phyloP scores from a whole-genome alignment of 2,888 invertebrate genomes.

The Orthonychiurus folsomi region DNA sequence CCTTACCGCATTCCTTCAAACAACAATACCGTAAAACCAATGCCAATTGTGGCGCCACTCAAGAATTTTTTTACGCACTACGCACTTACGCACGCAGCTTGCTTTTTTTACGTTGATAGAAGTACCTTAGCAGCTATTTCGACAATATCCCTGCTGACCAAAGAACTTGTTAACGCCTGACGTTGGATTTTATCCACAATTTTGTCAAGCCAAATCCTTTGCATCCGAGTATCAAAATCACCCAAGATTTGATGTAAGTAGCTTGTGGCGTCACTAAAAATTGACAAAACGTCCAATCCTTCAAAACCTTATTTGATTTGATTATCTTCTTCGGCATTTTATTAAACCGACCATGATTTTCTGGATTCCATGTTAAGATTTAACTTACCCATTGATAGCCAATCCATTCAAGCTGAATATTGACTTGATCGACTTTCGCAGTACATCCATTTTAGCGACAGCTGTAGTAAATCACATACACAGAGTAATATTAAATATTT shows the following conservation, averaged over 20 bases:
- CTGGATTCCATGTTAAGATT: too few relatives aligned
- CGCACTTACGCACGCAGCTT: neutral
- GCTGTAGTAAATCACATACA: too few relatives aligned
- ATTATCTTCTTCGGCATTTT: too few relatives aligned
- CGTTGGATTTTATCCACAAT: slow-evolving; percentile 68
- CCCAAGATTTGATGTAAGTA: slow-evolving; percentile 63
- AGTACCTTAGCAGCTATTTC: slow-evolving; percentile 62
- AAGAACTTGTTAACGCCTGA: slow-evolving; percentile 61
- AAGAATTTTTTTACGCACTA: too few relatives aligned
- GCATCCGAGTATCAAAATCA: slow-evolving; percentile 52
- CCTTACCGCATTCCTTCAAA: slow-evolving; percentile 51
- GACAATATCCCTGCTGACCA: slow-evolving; percentile 63
- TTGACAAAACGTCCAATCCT: neutral
- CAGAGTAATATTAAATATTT: too few relatives aligned
- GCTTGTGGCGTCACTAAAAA: slow-evolving; percentile 58
- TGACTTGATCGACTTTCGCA: slow-evolving; percentile 8
- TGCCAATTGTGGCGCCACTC: too few relatives aligned
- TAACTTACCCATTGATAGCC: slow-evolving; percentile 14
- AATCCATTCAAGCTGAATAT: slow-evolving; percentile 19
- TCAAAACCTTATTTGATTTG: neutral
- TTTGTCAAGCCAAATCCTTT: slow-evolving; percentile 62
- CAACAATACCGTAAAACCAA: too few relatives aligned
- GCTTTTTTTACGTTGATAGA: slow-evolving; percentile 20
- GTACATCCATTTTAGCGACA: slow-evolving; percentile 14
- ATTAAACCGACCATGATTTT: too few relatives aligned